Evolutionary conservation across 2,888 invertebrate genomes (phyloP), one percentile per base, ranked within the genome.

Genomic region (Allophyes oxyacanthae): DNA sequence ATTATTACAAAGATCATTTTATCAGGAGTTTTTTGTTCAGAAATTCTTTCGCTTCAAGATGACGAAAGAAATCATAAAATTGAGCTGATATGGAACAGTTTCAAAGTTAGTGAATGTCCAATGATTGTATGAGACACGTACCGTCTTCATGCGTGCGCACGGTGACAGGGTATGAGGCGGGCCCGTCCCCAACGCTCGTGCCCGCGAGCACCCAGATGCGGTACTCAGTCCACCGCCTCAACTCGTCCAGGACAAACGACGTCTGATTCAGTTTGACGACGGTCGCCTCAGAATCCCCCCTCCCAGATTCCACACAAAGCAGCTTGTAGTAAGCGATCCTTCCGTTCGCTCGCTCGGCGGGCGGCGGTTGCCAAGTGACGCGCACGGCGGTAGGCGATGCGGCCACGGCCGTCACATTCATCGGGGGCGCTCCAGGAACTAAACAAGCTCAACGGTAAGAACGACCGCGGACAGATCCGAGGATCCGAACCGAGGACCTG

Each of bases 81-180:
- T 79, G 86, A 85, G 84, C 81, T 13, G 60, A 45, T 32, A 33
- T 15, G 25, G 37, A 41, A 28, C n/a, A 13, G 51, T 50, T 9
- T 51, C 32, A 14, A 52, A 28, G 57, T 52, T 66, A 67, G 62
- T 57, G 51, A 33, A 49, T 51, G 65, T 64, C 55, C 44, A 64
- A 53, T 70, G 69, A 48, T 42, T 48, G 61, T 72, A 59, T 28
- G 64, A 52, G 90, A 90, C 88, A 97, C 99, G 97, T 99, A 99
- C 99, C 99, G 96, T 99, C 99, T 97, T 99, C 99, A 89, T 98
- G 98, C 77, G 99, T 99, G 95, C 97, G 97, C 83, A 98, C 97
- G 84, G 96, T 96, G 95, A 99, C 97, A 70, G 98, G 98, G 92
- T 97, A 97, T 79, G 98, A 98, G 83, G 97, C 96, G 69, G 98